Evolutionary conservation across 1,140 invertebrate species (phyloP), one percentile per base, ranked within the genome.

Genomic region (Dinoponera quadriceps): DNA sequence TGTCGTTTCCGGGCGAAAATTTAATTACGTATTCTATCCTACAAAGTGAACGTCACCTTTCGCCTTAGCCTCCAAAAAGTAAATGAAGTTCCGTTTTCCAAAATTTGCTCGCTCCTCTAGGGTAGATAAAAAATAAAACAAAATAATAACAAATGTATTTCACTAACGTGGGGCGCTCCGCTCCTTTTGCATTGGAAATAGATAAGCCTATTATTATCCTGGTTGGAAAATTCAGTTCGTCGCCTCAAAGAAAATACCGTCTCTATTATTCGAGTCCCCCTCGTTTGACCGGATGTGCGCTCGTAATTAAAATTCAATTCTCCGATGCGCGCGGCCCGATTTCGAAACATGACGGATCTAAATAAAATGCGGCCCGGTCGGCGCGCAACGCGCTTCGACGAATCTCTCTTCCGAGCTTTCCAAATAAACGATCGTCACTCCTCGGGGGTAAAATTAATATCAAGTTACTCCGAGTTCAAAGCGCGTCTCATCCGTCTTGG

Each of bases 391-490:
- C 22, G 38, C 66, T 69, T 69, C 27, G 69, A 71, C 63, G 48
- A 80, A 80, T 71, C 57, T 68, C 65, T 71, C n/a, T 33, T 7
- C 2, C 20, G 69, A 80, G 65, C 51, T 80, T 80, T n/a, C 51
- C 33, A 80, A 80, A 80, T 71, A 80, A 80, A 80, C 33, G 51
- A 80, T 20, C 68, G 63, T 20, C 75, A 44, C 75, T 71, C 11
- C 33, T 71, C 75, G n/a, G 9, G 65, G 22, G 29, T 69, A 80
- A 69, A 80, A 80, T 80, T 80, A 80, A 80, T 78, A 78, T 71
- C 75, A 69, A 80, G 75, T 80, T 80, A 80, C 75, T 71, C 65
- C 13, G 44, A 80, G 75, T 71, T 80, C 75, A 80, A 80, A 80
- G 75, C 65, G 57, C 57, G 51, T 80, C 75, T 80, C 75, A 80